These are phyloP conservation scores for Flexamia atlantica DNA, from an alignment of 2,888 invertebrate genomes.

Conservation along the genomic window DNA sequence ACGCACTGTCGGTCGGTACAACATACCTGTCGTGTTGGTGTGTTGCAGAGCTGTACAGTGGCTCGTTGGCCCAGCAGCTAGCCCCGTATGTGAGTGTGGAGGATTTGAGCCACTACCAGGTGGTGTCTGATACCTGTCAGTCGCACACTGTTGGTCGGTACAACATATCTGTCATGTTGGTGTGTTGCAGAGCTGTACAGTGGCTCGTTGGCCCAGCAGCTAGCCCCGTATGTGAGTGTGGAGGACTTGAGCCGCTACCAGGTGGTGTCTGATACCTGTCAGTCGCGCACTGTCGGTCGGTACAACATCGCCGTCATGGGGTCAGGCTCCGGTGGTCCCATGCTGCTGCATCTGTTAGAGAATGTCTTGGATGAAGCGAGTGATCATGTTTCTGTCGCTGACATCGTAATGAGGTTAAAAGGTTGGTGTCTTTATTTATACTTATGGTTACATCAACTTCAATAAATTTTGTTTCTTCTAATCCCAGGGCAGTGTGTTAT, in stretches of 20 bases:
- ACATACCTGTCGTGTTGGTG: conserved; percentile 70
- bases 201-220: conserved; percentile 61
- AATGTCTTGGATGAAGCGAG: conserved; percentile 62
- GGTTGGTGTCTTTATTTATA: conserved; percentile 40
- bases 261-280: conserved; percentile 63
- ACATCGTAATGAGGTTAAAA: conserved; percentile 40
- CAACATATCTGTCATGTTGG: conserved; percentile 69
- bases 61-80: conserved; percentile 60
- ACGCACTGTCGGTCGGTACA: conserved; percentile 67
- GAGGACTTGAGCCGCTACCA: conserved; percentile 66
- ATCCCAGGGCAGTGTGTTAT: background rate
- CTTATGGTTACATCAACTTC: too few species aligned
- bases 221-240: conserved; percentile 27
- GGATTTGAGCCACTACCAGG: conserved; percentile 67
- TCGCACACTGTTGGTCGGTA: conserved; percentile 67
- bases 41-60: conserved; percentile 53
- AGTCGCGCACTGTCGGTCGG: conserved; percentile 64
- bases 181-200: conserved; percentile 52
- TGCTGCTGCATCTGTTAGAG: conserved; percentile 69
- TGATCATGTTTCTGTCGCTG: conserved; percentile 54
- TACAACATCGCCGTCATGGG: conserved; percentile 70
- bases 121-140: conserved; percentile 63
- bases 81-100: conserved; percentile 26
- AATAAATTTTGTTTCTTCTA: too few species aligned
- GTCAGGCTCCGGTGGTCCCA: conserved; percentile 71